A percentile compares a stretch with the other conserved stretches of the same genome.
Conservation (phyloP, 1,140 invertebrate species). For the Oscheius sp. region DNA sequence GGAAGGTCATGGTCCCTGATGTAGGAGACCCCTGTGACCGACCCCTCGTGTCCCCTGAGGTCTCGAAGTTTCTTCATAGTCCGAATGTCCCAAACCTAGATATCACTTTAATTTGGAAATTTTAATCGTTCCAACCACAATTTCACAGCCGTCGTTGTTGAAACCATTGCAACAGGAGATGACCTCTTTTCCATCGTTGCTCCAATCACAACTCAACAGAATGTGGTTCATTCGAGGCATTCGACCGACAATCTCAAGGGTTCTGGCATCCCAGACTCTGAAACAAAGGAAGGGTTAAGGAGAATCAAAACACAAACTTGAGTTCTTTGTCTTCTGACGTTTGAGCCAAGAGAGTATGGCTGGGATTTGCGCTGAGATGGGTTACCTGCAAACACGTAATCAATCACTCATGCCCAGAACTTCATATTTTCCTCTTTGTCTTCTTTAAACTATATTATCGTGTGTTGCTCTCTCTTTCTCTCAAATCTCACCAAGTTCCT, state of each 20-base stretch:
- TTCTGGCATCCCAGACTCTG: slow-evolving; percentile 9
- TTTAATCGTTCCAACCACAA: not conserved
- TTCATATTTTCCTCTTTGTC: too few species aligned
- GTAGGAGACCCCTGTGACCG: not conserved
- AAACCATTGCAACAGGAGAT: slow-evolving; percentile 14
- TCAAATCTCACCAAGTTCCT: slow-evolving; percentile 1
- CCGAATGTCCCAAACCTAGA: slow-evolving; percentile 10
- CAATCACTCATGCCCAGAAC: too few species aligned
- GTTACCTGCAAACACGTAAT: not conserved
- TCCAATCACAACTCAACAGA: not conserved
- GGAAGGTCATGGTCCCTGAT: not conserved
- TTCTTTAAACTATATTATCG: too few species aligned
- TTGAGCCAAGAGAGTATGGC: not conserved
- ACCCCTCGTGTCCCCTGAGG: slow-evolving; percentile 7
- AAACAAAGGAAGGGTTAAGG: not conserved
- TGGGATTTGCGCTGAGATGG: not conserved
- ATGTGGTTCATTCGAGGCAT: slow-evolving; percentile 3
- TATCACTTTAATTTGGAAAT: not conserved
- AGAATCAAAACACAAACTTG: not conserved
- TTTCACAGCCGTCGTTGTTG: slow-evolving; percentile 19
- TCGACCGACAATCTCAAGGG: not conserved
- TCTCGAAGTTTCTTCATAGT: not conserved
- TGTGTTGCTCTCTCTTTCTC: not conserved
- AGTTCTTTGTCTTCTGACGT: slow-evolving; percentile 12
- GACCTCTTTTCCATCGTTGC: not conserved